These are phyloP conservation scores for Promerops cafer DNA, from an alignment of 2,113 vertebrate species.

Conservation along the genomic window DNA sequence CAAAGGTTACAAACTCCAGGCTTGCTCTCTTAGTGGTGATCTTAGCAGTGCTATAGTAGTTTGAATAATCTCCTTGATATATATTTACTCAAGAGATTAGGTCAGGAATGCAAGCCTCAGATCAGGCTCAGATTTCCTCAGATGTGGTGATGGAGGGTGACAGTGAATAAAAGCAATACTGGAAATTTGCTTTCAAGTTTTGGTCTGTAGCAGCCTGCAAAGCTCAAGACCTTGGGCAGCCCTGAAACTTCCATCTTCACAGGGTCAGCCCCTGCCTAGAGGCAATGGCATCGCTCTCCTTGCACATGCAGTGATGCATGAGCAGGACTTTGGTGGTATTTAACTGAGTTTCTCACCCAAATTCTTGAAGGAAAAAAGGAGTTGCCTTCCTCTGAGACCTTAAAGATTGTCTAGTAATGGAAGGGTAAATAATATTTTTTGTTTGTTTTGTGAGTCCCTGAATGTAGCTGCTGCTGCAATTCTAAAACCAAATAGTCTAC, in stretches of 20 bases:
- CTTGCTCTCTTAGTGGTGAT: background rate
- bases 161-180: background rate
- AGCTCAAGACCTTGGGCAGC: background rate
- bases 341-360: background rate
- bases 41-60: background rate
- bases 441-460: background rate
- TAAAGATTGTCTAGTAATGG: background rate
- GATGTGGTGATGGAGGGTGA: background rate
- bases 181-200: background rate
- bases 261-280: background rate
- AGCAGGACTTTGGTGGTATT: background rate
- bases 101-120: background rate
- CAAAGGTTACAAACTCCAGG: background rate
- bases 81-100: background rate
- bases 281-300: background rate
- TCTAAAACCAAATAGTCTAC: background rate
- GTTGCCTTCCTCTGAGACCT: background rate
- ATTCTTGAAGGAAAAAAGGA: background rate
- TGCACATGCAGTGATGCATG: background rate
- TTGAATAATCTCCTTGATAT: background rate
- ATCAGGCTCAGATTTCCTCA: background rate
- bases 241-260: background rate
- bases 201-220: background rate
- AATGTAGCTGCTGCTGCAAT: constrained; percentile 14
- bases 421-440: background rate